phyloP scores from a whole-genome alignment of 2,797 vertebrate species.

The Leptatherina wallacei region DNA sequence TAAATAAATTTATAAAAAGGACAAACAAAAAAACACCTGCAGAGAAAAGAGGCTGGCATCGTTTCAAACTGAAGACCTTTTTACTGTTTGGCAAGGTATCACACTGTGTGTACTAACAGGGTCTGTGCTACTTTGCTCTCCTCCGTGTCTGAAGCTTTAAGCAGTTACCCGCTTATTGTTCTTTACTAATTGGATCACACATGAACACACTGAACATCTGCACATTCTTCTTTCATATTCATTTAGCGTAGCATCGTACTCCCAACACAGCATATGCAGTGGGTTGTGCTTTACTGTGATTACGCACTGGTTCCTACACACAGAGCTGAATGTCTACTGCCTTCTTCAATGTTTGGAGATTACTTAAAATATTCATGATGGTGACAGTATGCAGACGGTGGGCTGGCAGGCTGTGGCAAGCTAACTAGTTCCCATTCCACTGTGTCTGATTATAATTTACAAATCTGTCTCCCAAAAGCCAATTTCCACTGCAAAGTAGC shows the following conservation, averaged over 20 bases:
- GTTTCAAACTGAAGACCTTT: neutral
- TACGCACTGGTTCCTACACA: conserved; percentile 21
- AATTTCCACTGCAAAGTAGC: conserved; percentile 82
- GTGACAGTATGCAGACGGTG: conserved; percentile 70
- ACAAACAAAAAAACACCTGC: neutral
- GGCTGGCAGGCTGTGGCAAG: conserved; percentile 68
- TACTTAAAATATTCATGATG: conserved; percentile 67
- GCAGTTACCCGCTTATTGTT: conserved; percentile 32
- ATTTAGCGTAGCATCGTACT: neutral
- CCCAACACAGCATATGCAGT: neutral
- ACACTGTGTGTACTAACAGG: neutral
- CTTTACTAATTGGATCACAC: conserved; percentile 32
- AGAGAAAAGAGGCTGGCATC: neutral
- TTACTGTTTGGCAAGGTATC: neutral
- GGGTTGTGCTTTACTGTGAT: conserved; percentile 9
- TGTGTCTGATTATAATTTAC: conserved; percentile 79
- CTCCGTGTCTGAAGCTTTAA: neutral
- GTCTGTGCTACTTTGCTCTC: neutral
- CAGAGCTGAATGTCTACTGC: conserved; percentile 28
- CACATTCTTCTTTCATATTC: conserved; percentile 4
- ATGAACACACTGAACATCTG: conserved; percentile 39
- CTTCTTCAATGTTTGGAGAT: conserved; percentile 52
- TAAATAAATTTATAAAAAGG: neutral
- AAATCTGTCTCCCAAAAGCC: conserved; percentile 79
- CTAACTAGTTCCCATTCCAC: conserved; percentile 69